These are phyloP conservation scores for Micromys minutus DNA, from an alignment of 2,113 vertebrate genomes.

Conservation along the genomic window DNA sequence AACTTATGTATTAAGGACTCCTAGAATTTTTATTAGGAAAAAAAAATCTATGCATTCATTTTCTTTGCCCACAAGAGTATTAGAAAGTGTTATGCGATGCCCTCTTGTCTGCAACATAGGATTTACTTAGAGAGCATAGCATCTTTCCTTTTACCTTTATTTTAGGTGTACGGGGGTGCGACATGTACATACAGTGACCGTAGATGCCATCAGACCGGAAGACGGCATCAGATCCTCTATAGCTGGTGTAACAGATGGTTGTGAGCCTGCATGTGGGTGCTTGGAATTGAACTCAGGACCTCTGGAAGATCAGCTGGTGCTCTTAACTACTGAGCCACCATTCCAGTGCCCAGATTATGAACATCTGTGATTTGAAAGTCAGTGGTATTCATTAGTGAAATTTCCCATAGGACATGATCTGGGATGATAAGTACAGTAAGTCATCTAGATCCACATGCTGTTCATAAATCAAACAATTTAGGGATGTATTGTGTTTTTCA, in stretches of 20 bases:
- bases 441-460: neutral
- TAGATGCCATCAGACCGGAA: no score
- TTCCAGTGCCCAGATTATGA: neutral
- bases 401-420: neutral
- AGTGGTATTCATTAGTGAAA: neutral
- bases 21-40: slow-evolving; percentile 21
- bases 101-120: neutral
- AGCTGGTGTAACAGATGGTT: neutral
- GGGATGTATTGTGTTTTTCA: neutral
- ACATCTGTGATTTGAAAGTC: slow-evolving; percentile 9
- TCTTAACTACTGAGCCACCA: neutral
- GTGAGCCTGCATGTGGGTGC: neutral
- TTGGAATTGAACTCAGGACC: neutral
- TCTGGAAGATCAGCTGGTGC: neutral
- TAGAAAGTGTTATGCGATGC: slow-evolving; percentile 1
- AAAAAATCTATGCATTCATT: neutral
- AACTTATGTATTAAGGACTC: neutral
- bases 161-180: neutral
- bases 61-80: neutral
- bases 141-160: neutral
- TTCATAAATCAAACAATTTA: neutral
- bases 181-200: neutral
- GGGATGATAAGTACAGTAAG: slow-evolving; percentile 16
- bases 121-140: neutral
- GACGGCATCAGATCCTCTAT: neutral